Conservation (phyloP, 2,113 vertebrate species). For the Fregetta grallaria region DNA sequence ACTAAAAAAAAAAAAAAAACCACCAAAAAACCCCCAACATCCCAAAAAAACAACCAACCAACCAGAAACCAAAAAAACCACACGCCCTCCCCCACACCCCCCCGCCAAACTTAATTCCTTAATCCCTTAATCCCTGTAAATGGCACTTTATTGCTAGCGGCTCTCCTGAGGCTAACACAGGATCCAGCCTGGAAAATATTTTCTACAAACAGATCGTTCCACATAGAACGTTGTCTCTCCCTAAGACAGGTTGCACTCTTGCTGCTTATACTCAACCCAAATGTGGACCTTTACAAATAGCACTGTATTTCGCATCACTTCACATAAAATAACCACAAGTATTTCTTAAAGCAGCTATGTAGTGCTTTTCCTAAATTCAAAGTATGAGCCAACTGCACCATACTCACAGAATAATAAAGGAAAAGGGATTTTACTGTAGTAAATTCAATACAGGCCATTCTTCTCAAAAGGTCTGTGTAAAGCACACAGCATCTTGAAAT, state of each 20-base stretch:
- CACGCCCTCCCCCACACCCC: no score
- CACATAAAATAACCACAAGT: not conserved
- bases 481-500: not conserved
- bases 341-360: not conserved
- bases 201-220: not conserved
- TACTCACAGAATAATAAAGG: not conserved
- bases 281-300: not conserved
- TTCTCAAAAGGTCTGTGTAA: not conserved
- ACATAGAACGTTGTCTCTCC: rapidly evolving
- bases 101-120: not conserved
- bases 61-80: not conserved
- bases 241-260: not conserved
- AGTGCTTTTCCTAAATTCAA: not conserved
- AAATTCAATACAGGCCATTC: not conserved
- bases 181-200: not conserved
- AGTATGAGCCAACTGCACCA: not conserved
- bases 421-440: not conserved
- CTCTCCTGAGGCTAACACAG: not conserved
- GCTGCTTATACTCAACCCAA: not conserved
- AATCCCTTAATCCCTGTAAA: not conserved
- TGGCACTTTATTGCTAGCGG: not conserved
- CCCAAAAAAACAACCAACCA: no score
- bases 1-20: not conserved
- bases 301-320: not conserved
- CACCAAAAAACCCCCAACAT: not conserved